These are phyloP conservation scores for Eulimnadia texana DNA, from an alignment of 1,140 invertebrate genomes.

Conservation along the genomic window DNA sequence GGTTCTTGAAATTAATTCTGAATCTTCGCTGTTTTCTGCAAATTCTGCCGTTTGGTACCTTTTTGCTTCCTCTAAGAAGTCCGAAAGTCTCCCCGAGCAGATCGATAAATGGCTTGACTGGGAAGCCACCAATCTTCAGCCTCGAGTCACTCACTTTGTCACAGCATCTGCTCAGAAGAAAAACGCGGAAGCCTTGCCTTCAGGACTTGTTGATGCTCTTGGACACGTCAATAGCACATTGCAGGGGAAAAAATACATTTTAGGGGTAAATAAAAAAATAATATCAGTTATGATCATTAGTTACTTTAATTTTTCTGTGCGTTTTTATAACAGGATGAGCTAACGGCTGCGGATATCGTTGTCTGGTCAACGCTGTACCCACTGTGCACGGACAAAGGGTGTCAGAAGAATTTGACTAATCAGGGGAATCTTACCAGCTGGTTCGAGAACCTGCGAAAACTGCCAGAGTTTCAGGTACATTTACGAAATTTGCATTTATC, in stretches of 20 bases:
- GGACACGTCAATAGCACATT: constrained; percentile 26
- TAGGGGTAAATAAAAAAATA: constrained; percentile 24
- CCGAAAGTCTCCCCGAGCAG: constrained; percentile 22
- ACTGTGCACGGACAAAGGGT: constrained; percentile 31
- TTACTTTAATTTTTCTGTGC: constrained; percentile 22
- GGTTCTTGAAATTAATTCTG: constrained; percentile 32
- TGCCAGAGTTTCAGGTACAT: constrained; percentile 37
- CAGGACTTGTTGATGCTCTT: constrained; percentile 31
- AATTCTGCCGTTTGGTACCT: constrained; percentile 40
- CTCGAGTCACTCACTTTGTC: constrained; percentile 29
- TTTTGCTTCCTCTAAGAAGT: constrained; percentile 27
- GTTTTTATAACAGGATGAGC: constrained; percentile 31
- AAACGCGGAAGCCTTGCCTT: not conserved
- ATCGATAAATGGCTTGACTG: constrained; percentile 56
- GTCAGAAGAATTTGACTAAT: constrained; percentile 31
- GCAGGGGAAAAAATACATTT: constrained; percentile 30
- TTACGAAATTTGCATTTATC: not conserved
- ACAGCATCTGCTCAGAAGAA: constrained; percentile 14
- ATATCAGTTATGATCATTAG: constrained; percentile 13
- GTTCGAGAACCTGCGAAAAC: constrained; percentile 32
- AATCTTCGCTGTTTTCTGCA: constrained; percentile 35
- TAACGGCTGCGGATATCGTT: constrained; percentile 43
- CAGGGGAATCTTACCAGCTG: constrained; percentile 34
- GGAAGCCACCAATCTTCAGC: constrained; percentile 39
- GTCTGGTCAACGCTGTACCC: constrained; percentile 50